These are phyloP conservation scores for Teleogryllus oceanicus DNA, from an alignment of 2,888 invertebrate species.

Conservation along the genomic window DNA sequence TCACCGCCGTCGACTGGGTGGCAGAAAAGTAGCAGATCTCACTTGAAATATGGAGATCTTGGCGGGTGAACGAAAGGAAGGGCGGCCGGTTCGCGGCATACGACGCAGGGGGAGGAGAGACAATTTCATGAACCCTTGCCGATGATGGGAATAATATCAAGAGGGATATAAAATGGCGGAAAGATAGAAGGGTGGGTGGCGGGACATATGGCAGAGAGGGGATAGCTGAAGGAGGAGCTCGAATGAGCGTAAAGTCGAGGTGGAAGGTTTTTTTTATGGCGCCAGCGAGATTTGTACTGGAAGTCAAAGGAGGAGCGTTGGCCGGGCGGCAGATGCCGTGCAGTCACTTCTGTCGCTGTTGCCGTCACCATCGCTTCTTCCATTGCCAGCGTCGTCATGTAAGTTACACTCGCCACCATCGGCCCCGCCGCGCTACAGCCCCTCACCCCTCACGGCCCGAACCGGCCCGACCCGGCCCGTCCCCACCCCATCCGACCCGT, in stretches of 20 bases:
- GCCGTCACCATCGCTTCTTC: no score
- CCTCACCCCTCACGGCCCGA: no score
- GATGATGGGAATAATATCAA: conserved; percentile 25
- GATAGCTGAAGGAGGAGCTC: neutral
- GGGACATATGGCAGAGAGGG: neutral
- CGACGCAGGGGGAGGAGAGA: neutral
- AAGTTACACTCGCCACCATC: no score
- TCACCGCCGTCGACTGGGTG: neutral
- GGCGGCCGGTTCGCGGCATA: neutral
- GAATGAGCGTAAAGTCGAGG: conserved; percentile 11
- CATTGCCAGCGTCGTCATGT: no score
- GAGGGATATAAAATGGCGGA: conserved; percentile 27
- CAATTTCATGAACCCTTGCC: conserved; percentile 24
- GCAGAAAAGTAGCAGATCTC: neutral
- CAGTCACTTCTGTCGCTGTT: no score
- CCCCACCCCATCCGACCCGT: no score
- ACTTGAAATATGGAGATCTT: conserved; percentile 3
- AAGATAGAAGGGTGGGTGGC: neutral
- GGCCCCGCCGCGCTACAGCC: no score
- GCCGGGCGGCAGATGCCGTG: neutral
- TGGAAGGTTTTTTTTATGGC: neutral
- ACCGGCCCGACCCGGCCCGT: no score
- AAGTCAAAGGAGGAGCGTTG: neutral
- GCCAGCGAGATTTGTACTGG: neutral
- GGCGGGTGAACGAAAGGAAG: neutral